Percentiles rank a stretch among this genome's conserved stretches.
These are phyloP conservation scores for Astyanax mexicanus DNA, from an alignment of 2,797 vertebrate genomes.

Conservation along the genomic window DNA sequence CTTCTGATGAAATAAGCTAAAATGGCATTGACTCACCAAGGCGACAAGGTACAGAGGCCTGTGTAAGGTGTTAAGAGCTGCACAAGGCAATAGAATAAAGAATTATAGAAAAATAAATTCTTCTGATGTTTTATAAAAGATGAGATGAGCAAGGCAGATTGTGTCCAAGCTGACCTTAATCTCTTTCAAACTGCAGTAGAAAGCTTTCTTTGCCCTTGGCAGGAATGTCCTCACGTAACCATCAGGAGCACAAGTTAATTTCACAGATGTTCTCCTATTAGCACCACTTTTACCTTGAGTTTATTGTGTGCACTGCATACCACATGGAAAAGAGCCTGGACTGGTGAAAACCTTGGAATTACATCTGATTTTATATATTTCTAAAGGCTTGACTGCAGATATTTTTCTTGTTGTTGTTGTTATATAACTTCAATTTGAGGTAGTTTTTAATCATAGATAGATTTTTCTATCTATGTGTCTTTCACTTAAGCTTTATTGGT, in stretches of 20 bases:
- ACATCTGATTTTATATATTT: background rate
- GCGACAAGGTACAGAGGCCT: background rate
- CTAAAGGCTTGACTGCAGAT: background rate
- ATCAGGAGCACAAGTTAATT: background rate
- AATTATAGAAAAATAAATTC: background rate
- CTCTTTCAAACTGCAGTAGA: background rate
- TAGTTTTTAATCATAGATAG: background rate
- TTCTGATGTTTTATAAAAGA: background rate
- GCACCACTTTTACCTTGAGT: background rate
- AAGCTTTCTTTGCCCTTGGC: constrained; percentile 2
- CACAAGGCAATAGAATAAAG: background rate
- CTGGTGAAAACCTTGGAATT: background rate
- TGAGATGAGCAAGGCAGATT: background rate
- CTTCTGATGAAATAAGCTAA: constrained; percentile 15
- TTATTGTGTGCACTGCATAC: background rate
- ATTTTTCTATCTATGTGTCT: too few species aligned
- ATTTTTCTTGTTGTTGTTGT: background rate
- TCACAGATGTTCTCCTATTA: background rate
- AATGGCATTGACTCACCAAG: background rate
- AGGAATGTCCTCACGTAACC: background rate
- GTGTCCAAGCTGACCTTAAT: constrained; percentile 3
- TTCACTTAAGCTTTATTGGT: background rate
- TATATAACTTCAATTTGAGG: background rate
- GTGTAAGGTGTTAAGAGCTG: background rate
- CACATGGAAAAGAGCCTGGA: background rate